Evolutionary conservation across 2,797 vertebrate species (phyloP).

Genomic region (Mareca strepera): DNA sequence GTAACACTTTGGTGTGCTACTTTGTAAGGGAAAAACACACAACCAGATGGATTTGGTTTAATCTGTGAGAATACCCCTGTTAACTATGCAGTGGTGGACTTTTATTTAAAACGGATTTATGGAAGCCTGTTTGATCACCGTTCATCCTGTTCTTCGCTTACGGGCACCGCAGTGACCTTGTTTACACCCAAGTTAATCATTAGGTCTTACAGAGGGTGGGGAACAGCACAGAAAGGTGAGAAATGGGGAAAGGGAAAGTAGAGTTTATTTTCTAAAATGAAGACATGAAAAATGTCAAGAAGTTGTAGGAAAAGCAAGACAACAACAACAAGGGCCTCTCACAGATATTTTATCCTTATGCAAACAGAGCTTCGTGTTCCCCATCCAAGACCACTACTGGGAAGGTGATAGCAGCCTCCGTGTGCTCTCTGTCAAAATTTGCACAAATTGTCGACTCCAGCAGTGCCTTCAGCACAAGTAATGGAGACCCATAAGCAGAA

Average conservation of each 20-base stretch:
- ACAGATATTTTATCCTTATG: not conserved
- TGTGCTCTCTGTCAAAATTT: not conserved
- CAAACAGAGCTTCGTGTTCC: not conserved
- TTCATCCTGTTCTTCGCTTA: not conserved
- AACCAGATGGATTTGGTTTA: not conserved
- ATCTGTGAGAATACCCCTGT: not conserved
- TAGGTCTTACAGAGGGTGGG: not conserved
- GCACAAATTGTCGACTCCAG: not conserved
- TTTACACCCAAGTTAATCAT: conserved; percentile 29
- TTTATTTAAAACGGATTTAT: not conserved
- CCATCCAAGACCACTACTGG: accelerated
- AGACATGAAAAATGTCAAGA: not conserved
- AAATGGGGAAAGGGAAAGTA: accelerated
- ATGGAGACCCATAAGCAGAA: accelerated
- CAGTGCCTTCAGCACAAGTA: not conserved
- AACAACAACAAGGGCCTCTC: not conserved
- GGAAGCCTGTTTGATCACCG: not conserved
- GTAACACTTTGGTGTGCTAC: accelerated
- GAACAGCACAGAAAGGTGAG: not conserved
- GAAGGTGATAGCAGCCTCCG: not conserved
- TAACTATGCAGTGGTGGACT: not conserved
- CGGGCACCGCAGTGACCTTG: not conserved
- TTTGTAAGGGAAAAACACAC: not conserved
- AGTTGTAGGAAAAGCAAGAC: not conserved
- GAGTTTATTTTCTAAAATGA: not conserved